Percentiles rank a stretch among this genome's conserved stretches.
Conservation (phyloP, 2,888 invertebrate species). For the Sminthurinus aureus region DNA sequence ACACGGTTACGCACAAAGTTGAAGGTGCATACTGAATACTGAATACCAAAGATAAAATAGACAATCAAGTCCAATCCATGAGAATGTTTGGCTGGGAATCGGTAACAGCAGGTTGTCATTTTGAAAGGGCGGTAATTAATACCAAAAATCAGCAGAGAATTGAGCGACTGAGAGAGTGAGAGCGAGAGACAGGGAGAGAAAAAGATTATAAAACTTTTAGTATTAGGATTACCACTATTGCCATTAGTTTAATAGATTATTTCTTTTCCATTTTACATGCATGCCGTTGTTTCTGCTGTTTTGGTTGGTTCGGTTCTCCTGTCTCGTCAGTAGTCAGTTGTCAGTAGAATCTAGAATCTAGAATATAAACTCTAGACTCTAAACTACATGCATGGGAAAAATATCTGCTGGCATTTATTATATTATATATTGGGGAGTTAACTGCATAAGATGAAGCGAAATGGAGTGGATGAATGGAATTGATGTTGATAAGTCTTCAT, state of each 20-base stretch:
- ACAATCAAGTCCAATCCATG: background rate
- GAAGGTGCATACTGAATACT: background rate
- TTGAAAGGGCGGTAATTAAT: slow-evolving; percentile 58
- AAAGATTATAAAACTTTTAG: background rate
- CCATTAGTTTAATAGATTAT: slow-evolving; percentile 17
- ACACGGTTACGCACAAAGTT: no score
- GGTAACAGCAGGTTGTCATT: slow-evolving; percentile 59
- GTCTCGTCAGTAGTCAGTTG: no score
- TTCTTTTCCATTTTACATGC: slow-evolving; percentile 2
- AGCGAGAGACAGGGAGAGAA: background rate
- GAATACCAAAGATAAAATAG: background rate
- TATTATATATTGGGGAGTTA: slow-evolving; percentile 46
- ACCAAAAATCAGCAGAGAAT: slow-evolving; percentile 52
- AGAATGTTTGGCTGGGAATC: slow-evolving; percentile 49
- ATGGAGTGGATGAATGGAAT: slow-evolving; percentile 41
- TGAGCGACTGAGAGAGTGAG: background rate
- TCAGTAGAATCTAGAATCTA: no score
- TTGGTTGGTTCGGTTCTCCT: background rate
- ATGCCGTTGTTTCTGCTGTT: background rate
- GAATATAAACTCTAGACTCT: background rate
- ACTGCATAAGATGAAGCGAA: slow-evolving; percentile 37
- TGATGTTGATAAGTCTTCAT: slow-evolving; percentile 2
- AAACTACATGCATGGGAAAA: slow-evolving; percentile 25
- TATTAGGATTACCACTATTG: background rate
- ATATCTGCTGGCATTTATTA: slow-evolving; percentile 43